A percentile compares a stretch with the other conserved stretches of the same genome.
phyloP scores from a whole-genome alignment of 1,140 invertebrate species.

The Leptonema lineaticorne region DNA sequence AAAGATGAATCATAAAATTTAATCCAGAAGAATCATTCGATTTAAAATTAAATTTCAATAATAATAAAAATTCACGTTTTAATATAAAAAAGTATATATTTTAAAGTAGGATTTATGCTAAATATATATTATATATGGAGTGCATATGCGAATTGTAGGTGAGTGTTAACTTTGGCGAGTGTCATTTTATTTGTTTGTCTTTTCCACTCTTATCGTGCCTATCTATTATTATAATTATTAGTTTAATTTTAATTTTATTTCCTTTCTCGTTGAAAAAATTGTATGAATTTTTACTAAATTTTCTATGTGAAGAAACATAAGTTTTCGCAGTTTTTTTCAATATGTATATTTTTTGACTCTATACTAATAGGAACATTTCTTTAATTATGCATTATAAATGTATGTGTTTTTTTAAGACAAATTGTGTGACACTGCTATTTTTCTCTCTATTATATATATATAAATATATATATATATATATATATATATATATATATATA shows the following conservation, averaged over 20 bases:
- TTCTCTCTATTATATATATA: constrained; percentile 7
- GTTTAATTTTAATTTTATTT: no score
- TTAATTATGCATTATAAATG: no score
- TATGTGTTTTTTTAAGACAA: not conserved
- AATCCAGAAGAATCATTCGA: constrained; percentile 10
- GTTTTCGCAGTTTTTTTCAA: not conserved
- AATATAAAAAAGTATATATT: constrained; percentile 23
- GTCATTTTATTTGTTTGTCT: constrained; percentile 15
- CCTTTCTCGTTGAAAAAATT: no score
- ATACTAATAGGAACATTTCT: no score
- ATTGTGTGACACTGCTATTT: constrained; percentile 15
- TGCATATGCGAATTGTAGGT: constrained; percentile 29
- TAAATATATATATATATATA: no score
- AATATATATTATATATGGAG: constrained; percentile 15
- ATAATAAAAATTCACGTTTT: constrained; percentile 19
- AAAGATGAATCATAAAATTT: not conserved
- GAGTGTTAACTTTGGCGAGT: constrained; percentile 22
- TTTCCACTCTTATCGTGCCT: no score
- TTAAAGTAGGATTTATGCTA: constrained; percentile 23
- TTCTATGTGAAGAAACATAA: no score
- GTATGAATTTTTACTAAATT: no score
- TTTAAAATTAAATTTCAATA: constrained; percentile 17
- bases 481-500: no score
- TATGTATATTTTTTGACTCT: no score
- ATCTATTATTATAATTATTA: no score